A percentile compares a stretch with the other conserved stretches of the same genome.
phyloP scores from a whole-genome alignment of 2,113 vertebrate genomes.

The Bombycilla garrulus region DNA sequence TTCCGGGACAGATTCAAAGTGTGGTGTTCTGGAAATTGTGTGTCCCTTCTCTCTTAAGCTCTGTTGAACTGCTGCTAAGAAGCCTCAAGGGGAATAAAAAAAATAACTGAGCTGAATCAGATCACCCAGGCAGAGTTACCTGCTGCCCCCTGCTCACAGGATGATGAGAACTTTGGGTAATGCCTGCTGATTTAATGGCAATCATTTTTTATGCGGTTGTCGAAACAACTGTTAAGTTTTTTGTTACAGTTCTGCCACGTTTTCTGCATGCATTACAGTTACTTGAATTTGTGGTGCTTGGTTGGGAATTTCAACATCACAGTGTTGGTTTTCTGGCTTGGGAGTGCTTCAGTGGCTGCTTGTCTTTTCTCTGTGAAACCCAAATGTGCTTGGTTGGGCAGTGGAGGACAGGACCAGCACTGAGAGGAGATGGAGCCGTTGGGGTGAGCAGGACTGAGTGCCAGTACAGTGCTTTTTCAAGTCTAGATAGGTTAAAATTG shows the following conservation, averaged over 20 bases:
- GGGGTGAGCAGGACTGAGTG: background rate
- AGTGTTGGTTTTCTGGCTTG: background rate
- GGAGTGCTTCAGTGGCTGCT: background rate
- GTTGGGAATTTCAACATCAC: background rate
- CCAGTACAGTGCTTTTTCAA: background rate
- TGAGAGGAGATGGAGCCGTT: background rate
- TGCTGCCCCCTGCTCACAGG: background rate
- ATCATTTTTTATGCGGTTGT: background rate
- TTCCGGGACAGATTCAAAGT: constrained; percentile 46
- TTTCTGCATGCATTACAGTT: background rate
- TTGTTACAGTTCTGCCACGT: rapidly evolving
- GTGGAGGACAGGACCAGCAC: background rate
- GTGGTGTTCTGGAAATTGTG: constrained; percentile 46
- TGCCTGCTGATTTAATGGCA: background rate
- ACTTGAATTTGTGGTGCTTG: background rate
- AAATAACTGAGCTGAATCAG: background rate
- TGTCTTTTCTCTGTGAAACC: background rate
- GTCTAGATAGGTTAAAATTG: background rate
- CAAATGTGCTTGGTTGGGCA: background rate
- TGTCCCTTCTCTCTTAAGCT: constrained; percentile 6
- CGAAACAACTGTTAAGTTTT: background rate
- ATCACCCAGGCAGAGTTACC: background rate
- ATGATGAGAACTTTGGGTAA: background rate
- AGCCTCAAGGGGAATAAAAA: background rate
- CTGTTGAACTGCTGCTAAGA: background rate